Conservation (phyloP, 2,113 vertebrate species). For the Forbesichthys papilliferus region DNA sequence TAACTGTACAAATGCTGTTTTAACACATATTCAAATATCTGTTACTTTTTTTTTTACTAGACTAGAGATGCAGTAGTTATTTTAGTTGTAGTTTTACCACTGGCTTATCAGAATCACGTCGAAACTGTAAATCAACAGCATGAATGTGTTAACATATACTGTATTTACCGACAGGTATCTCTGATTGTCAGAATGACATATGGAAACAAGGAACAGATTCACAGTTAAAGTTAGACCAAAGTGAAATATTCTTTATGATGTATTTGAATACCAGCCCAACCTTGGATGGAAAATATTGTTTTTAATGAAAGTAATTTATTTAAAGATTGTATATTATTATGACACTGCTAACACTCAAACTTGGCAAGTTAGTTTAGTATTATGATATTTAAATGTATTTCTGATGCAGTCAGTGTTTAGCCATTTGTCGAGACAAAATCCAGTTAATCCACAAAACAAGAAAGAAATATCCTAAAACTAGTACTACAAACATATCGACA, state of each 20-base stretch:
- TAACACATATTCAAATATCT: not conserved
- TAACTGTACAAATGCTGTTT: too few relatives aligned
- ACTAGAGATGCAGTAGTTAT: too few relatives aligned
- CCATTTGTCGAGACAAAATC: too few relatives aligned
- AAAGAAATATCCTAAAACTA: too few relatives aligned
- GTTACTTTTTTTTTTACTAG: not conserved
- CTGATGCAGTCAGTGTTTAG: not conserved
- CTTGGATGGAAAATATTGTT: constrained; percentile 49
- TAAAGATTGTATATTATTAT: constrained; percentile 60
- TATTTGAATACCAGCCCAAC: constrained; percentile 36
- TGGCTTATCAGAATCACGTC: not conserved
- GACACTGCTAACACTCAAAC: not conserved
- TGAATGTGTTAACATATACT: too few relatives aligned
- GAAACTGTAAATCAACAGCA: too few relatives aligned
- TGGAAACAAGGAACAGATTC: not conserved
- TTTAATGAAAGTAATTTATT: constrained; percentile 42
- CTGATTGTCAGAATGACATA: too few relatives aligned
- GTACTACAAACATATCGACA: too few relatives aligned
- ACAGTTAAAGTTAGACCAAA: constrained; percentile 12
- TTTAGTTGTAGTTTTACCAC: not conserved
- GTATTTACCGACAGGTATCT: too few relatives aligned
- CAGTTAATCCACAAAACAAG: not conserved
- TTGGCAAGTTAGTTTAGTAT: not conserved
- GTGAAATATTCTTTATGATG: constrained; percentile 12
- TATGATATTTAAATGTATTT: not conserved